Evolutionary conservation across 2,888 invertebrate genomes (phyloP), one percentile per base, ranked within the genome.

Genomic region (Trissoscelio sp.): DNA sequence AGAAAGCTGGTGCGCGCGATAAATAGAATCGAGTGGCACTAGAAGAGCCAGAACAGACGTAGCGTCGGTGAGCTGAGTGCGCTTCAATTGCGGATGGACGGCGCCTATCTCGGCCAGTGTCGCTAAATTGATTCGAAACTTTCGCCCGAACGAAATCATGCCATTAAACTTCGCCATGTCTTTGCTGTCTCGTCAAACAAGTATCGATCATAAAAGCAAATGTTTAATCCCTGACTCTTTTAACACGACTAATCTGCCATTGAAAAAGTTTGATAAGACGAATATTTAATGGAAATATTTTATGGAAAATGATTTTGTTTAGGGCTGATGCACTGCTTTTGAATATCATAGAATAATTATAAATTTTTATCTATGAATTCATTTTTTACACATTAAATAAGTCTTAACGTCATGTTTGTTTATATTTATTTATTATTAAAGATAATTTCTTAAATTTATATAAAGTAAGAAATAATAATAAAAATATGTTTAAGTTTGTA

Each of bases 1-100:
- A 78, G 78, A 64, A 70, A 70, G 31, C 55, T 64, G 64, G 70
- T 64, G 39, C 48, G 57, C 12, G 57, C 78, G 57, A 70, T 78
- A 78, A 78, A 78, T 70, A 78, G 53, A 62, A 70, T 70, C 44
- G 70, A 70, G 51, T 37, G 72, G 16, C 39, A 34, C 24, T 60
- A 48, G 53, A 34, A 39, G 58, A 18, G 12, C 42, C 24, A 28
- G 20, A 42, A 62, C 39, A 60, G 42, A 37, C 58, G 28, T 28
- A 5, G 12, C 20, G 14, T 12, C 16, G 24, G 16, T 12, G 20
- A 74, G 48, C 66, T 31, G 31, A 60, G 60, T 55, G 66, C 34
- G 22, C 28, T 12, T 55, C 44, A 20, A 51, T 51, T 64, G 46
- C 24, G 64, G 39, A 78, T 69, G 48, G 48, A 62, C 60, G 69